Percentiles rank a stretch among this genome's conserved stretches.
Conservation (phyloP, 1,140 invertebrate genomes). For the Heterodera carotae region DNA sequence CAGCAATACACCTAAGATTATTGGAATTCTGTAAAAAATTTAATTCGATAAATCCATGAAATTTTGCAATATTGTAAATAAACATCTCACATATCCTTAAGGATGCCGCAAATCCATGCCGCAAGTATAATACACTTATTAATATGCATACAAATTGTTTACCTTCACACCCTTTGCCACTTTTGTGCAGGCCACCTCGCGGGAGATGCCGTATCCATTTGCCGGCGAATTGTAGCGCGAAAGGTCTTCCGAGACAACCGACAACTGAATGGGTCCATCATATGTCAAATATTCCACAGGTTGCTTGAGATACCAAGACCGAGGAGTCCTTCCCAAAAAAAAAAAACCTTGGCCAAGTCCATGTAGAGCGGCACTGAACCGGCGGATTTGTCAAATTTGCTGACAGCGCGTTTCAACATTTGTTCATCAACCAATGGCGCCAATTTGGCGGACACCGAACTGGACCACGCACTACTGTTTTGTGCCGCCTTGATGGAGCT, state of each 20-base stretch:
- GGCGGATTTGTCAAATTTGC: not conserved
- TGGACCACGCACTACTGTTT: not conserved
- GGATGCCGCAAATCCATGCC: too few species aligned
- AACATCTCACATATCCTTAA: too few species aligned
- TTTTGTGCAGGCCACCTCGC: conserved; percentile 43
- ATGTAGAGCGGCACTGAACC: conserved; percentile 54
- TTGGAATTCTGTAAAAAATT: too few species aligned
- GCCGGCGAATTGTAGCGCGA: conserved; percentile 56
- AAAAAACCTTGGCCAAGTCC: conserved; percentile 56
- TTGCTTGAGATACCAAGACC: too few species aligned
- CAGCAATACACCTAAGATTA: too few species aligned
- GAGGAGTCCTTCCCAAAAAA: too few species aligned
- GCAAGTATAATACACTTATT: too few species aligned
- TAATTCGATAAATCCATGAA: too few species aligned
- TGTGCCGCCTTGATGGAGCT: not conserved
- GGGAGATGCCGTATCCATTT: conserved; percentile 46
- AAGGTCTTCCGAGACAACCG: conserved; percentile 52
- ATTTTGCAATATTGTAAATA: too few species aligned
- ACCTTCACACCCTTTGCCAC: conserved; percentile 47
- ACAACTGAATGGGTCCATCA: conserved; percentile 36
- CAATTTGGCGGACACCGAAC: not conserved
- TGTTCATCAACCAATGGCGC: not conserved
- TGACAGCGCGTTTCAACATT: not conserved
- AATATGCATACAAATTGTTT: not conserved
- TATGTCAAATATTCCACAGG: too few species aligned